Conservation (phyloP, 2,797 vertebrate species). For the Syncerus caffer region DNA sequence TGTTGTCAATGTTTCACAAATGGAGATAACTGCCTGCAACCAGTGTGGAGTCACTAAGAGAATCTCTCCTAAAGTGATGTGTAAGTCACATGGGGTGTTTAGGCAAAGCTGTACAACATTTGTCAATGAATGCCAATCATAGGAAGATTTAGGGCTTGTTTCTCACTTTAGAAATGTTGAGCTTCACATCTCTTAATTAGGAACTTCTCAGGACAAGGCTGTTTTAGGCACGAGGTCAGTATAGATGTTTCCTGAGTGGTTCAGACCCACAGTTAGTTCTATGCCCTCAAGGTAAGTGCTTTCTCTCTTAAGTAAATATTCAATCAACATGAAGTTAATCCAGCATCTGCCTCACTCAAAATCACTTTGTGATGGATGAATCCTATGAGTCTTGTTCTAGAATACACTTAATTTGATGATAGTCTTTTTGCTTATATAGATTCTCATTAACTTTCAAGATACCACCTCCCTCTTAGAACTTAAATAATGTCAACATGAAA, state of each 20-base stretch:
- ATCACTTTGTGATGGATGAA: not conserved
- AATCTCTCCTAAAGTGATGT: not conserved
- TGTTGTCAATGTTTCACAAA: rapidly evolving
- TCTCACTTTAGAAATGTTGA: not conserved
- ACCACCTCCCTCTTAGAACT: not conserved
- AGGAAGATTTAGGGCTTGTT: not conserved
- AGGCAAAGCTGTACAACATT: not conserved
- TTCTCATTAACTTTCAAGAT: not conserved
- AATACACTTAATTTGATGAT: not conserved
- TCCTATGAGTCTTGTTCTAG: not conserved
- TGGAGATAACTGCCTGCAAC: not conserved
- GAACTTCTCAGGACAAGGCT: not conserved
- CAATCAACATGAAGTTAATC: not conserved
- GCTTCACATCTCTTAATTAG: not conserved
- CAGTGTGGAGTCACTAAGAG: not conserved
- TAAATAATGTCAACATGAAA: not conserved
- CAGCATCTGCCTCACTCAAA: not conserved
- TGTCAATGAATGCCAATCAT: not conserved
- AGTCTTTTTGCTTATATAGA: not conserved
- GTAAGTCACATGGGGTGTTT: not conserved
- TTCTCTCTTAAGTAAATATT: not conserved
- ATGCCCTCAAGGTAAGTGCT: not conserved
- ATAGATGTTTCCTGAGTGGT: not conserved
- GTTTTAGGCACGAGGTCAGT: not conserved
- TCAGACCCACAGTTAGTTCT: not conserved